phyloP scores from a whole-genome alignment of 2,113 vertebrate genomes.

The Peucedramus taeniatus region DNA sequence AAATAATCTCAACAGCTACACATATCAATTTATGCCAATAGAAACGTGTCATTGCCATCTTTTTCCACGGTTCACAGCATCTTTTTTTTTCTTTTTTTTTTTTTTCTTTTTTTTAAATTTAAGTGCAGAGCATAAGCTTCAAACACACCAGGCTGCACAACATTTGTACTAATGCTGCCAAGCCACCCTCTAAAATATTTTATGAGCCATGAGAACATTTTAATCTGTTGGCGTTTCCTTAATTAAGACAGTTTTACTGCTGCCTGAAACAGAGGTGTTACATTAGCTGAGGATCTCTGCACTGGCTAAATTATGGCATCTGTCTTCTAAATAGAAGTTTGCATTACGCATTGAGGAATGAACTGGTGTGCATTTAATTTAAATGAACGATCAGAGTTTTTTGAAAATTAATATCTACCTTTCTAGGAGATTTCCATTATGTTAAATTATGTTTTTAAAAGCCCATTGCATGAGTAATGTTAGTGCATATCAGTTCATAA shows the following conservation, averaged over 20 bases:
- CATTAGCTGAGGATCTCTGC: not conserved
- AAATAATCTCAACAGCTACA: not conserved
- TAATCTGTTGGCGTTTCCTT: not conserved
- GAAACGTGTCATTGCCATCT: not conserved
- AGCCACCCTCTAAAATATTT: not conserved
- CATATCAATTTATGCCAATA: not conserved
- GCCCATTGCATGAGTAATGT: not conserved
- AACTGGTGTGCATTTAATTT: not conserved
- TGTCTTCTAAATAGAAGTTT: not conserved
- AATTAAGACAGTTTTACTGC: not conserved
- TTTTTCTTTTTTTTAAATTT: not conserved
- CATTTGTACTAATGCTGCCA: not conserved
- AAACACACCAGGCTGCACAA: not conserved
- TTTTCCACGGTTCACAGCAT: not conserved
- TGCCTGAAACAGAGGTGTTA: not conserved
- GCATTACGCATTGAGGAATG: not conserved
- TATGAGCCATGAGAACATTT: not conserved
- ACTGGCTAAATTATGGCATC: not conserved
- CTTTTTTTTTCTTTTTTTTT: not conserved
- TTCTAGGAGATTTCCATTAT: not conserved
- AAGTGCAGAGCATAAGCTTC: not conserved
- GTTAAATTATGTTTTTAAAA: not conserved
- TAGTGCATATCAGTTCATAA: not conserved
- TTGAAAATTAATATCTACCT: not conserved
- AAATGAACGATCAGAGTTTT: not conserved